phyloP scores from a whole-genome alignment of 1,140 invertebrate genomes.

The Zaprionus camerounensis region DNA sequence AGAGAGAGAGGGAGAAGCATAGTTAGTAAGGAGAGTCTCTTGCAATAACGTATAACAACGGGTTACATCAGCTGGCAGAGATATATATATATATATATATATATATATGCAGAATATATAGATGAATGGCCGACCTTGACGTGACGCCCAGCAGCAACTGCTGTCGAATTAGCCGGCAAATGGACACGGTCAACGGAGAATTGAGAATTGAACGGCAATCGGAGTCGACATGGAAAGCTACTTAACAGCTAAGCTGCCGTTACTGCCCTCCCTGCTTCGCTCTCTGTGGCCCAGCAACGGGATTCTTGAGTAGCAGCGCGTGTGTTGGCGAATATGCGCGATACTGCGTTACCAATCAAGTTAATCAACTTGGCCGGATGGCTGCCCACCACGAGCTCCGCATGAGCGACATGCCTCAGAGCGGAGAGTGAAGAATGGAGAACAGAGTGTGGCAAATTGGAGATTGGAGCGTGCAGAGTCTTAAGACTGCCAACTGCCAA shows the following conservation, averaged over 20 bases:
- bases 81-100: neutral
- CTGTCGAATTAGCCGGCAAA: constrained; percentile 49
- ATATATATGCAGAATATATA: neutral
- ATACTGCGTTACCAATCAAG: constrained; percentile 82
- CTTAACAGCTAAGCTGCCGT: constrained; percentile 68
- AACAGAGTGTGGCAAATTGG: too few relatives aligned
- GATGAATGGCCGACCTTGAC: constrained; percentile 78
- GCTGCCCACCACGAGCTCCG: constrained; percentile 65
- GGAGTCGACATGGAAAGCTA: constrained; percentile 64
- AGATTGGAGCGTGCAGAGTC: neutral
- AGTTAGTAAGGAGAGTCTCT: constrained; percentile 48
- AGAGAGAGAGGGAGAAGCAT: constrained; percentile 22
- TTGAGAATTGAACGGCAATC: constrained; percentile 63
- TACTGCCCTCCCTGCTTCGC: neutral
- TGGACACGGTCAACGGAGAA: constrained; percentile 4
- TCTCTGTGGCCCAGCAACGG: neutral
- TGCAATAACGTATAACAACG: constrained; percentile 34
- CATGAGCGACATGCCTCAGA: constrained; percentile 62
- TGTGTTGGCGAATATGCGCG: constrained; percentile 76
- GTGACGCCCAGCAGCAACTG: constrained; percentile 68
- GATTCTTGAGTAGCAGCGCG: constrained; percentile 58
- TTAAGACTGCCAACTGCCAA: constrained; percentile 18
- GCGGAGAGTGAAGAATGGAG: neutral
- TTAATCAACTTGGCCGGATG: constrained; percentile 80
- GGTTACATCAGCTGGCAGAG: constrained; percentile 2